Evolutionary conservation across 2,113 vertebrate genomes (phyloP).

Genomic region (Neotoma lepida): DNA sequence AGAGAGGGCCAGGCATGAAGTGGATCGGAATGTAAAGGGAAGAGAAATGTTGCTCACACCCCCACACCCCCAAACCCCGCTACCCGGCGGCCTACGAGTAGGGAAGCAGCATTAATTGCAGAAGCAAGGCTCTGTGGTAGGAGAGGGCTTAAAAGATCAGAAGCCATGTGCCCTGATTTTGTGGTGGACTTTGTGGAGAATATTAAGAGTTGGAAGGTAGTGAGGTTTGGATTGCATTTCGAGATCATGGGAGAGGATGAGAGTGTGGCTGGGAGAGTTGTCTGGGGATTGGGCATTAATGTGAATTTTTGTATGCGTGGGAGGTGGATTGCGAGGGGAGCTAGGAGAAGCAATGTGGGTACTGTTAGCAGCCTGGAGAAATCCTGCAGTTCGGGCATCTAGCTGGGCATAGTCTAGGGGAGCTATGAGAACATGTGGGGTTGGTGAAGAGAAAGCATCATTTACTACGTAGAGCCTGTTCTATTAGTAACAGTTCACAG

Average conservation of each 20-base stretch:
- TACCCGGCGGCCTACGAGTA: background rate
- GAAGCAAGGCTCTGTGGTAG: background rate
- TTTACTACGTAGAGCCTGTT: constrained; percentile 28
- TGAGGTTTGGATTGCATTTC: constrained; percentile 19
- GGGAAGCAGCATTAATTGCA: background rate
- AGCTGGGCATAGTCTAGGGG: background rate
- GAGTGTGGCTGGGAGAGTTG: background rate
- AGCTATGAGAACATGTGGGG: constrained; percentile 26
- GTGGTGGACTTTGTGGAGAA: constrained; percentile 29
- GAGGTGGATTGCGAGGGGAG: background rate
- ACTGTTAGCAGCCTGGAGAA: constrained; percentile 12
- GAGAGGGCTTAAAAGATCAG: constrained; percentile 33
- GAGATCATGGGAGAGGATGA: background rate
- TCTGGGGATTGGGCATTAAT: background rate
- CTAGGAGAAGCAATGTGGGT: background rate
- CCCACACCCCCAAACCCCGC: background rate
- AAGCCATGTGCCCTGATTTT: constrained; percentile 29
- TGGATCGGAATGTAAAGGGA: background rate
- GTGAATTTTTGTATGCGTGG: background rate
- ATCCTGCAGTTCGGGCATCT: background rate
- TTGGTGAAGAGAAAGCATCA: constrained; percentile 46
- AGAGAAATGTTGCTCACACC: background rate
- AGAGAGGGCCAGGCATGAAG: background rate
- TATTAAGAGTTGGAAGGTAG: constrained; percentile 31
- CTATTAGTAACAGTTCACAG: constrained; percentile 32